These are phyloP conservation scores for Oxyura jamaicensis DNA, from an alignment of 2,113 vertebrate genomes.

Conservation along the genomic window DNA sequence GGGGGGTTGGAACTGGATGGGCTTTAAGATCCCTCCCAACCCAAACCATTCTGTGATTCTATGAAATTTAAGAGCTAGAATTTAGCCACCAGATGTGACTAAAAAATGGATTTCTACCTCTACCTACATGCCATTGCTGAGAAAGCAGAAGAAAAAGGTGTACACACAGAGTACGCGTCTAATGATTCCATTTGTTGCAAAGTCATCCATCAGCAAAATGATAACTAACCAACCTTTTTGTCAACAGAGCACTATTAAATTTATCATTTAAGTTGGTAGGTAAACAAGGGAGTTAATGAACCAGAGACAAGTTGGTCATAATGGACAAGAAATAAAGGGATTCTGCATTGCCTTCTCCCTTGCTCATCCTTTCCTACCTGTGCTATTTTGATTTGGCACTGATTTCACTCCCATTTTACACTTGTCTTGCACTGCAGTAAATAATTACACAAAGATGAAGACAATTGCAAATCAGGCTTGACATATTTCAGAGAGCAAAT, in stretches of 20 bases:
- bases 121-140: background rate
- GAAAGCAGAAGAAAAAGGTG: background rate
- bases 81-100: background rate
- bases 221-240: constrained; percentile 28
- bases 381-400: constrained; percentile 2
- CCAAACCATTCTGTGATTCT: background rate
- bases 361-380: background rate
- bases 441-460: constrained; percentile 45
- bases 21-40: no score
- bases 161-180: background rate
- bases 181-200: constrained; percentile 33
- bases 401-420: constrained; percentile 15
- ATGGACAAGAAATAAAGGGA: constrained; percentile 21
- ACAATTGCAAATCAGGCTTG: constrained; percentile 34
- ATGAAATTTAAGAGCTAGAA: background rate
- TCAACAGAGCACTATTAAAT: constrained; percentile 48
- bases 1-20: no score
- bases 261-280: constrained; percentile 23
- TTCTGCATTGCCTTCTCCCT: constrained; percentile 9
- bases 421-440: constrained; percentile 1
- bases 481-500: constrained; percentile 10
- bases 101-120: background rate
- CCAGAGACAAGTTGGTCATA: background rate
- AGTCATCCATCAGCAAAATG: constrained; percentile 21
- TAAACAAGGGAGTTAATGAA: constrained; percentile 63